phyloP scores from a whole-genome alignment of 1,140 invertebrate species.

The Heliconius congener region DNA sequence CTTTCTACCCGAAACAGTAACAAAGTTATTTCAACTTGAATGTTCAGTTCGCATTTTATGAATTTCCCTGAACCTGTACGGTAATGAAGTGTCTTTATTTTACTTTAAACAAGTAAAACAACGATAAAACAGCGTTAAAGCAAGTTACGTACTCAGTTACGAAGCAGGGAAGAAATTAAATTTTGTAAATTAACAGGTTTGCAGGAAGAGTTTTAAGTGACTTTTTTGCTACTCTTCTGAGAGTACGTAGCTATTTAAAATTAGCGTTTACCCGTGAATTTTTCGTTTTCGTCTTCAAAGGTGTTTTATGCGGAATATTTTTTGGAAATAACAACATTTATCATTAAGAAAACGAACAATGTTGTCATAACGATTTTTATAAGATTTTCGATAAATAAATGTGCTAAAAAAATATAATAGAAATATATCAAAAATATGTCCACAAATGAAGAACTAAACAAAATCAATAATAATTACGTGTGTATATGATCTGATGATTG shows the following conservation, averaged over 20 bases:
- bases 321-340: too few species aligned
- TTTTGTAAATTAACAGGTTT: constrained; percentile 12
- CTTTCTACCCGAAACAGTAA: background rate
- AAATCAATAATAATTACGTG: too few species aligned
- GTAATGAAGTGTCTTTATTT: constrained; percentile 14
- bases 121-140: constrained; percentile 10
- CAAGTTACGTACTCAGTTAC: constrained; percentile 8
- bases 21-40: background rate
- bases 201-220: background rate
- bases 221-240: constrained; percentile 5
- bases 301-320: background rate
- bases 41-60: background rate
- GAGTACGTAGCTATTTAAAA: background rate
- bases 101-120: constrained; percentile 8
- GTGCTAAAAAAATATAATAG: too few species aligned
- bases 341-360: too few species aligned
- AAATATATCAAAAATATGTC: too few species aligned
- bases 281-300: background rate
- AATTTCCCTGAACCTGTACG: constrained; percentile 3
- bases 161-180: constrained; percentile 7
- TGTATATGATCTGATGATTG: too few species aligned
- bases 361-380: too few species aligned
- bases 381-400: too few species aligned
- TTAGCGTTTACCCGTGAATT: background rate
- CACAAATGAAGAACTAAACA: too few species aligned